phyloP scores from a whole-genome alignment of 2,797 vertebrate species.

The Chelon labrosus region DNA sequence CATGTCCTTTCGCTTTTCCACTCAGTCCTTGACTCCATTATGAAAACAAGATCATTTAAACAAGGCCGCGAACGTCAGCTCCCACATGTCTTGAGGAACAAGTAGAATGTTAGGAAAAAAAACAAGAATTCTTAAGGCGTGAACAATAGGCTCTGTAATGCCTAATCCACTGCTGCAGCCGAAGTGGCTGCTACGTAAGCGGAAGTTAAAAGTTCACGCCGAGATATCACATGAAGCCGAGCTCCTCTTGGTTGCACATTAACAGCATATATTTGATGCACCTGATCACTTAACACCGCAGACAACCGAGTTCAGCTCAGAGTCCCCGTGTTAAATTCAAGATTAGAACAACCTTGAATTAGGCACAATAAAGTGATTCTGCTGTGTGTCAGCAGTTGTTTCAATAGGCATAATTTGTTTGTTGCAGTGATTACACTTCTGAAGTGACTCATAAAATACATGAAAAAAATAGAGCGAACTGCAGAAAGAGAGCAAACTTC shows the following conservation, averaged over 20 bases:
- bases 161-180: constrained; percentile 70
- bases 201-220: constrained; percentile 69
- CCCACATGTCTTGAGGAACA: constrained; percentile 31
- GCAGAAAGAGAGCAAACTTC: too few relatives aligned
- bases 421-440: too few relatives aligned
- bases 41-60: constrained; percentile 32
- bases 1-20: constrained; percentile 31
- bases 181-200: constrained; percentile 58
- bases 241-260: constrained; percentile 70
- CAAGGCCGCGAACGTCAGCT: constrained; percentile 7
- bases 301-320: neutral
- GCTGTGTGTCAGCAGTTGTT: too few relatives aligned
- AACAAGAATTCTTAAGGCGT: constrained; percentile 24
- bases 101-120: constrained; percentile 27
- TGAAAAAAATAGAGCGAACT: too few relatives aligned
- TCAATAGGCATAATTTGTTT: too few relatives aligned
- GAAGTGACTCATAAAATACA: too few relatives aligned
- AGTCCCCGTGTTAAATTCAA: neutral
- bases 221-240: constrained; percentile 65
- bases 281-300: constrained; percentile 24
- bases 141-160: constrained; percentile 62
- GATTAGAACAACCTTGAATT: constrained; percentile 4
- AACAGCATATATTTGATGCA: constrained; percentile 58
- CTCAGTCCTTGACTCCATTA: constrained; percentile 51
- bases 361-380: neutral